Conservation (phyloP, 1,140 invertebrate genomes). For the Temnothorax nylanderi region DNA sequence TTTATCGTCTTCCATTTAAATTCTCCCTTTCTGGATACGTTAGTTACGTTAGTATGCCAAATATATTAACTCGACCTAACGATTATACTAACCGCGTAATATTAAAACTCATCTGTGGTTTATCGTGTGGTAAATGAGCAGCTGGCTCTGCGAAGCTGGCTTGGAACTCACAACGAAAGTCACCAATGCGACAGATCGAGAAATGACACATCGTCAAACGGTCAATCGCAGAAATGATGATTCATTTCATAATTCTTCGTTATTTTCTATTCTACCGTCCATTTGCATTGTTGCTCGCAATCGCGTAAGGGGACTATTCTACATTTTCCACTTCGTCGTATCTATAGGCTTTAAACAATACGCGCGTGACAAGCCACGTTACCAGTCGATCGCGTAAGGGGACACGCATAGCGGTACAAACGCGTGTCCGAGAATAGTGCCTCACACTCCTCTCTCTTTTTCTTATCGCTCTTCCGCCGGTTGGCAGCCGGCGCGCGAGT, state of each 20-base stretch:
- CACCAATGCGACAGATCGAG: background rate
- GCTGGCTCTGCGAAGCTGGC: background rate
- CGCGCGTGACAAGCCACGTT: slow-evolving; percentile 42
- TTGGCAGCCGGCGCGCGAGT: background rate
- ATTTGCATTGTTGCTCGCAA: background rate
- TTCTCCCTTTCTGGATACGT: background rate
- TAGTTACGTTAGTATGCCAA: slow-evolving; percentile 49
- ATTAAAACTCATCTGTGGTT: background rate
- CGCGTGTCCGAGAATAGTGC: slow-evolving; percentile 21
- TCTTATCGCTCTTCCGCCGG: slow-evolving; percentile 35
- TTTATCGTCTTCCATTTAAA: slow-evolving; percentile 33
- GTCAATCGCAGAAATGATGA: background rate
- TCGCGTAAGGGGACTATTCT: background rate
- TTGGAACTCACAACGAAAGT: background rate
- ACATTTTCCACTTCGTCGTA: background rate
- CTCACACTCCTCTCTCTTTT: background rate
- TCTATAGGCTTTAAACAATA: background rate
- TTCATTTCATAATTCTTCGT: background rate
- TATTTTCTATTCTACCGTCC: background rate
- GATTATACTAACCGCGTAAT: background rate
- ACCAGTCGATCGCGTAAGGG: slow-evolving; percentile 49
- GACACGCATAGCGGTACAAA: slow-evolving; percentile 41
- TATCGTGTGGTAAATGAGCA: background rate
- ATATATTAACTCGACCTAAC: background rate
- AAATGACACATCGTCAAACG: background rate